These are phyloP conservation scores for Agrotis puta DNA, from an alignment of 2,888 invertebrate genomes.

Conservation along the genomic window DNA sequence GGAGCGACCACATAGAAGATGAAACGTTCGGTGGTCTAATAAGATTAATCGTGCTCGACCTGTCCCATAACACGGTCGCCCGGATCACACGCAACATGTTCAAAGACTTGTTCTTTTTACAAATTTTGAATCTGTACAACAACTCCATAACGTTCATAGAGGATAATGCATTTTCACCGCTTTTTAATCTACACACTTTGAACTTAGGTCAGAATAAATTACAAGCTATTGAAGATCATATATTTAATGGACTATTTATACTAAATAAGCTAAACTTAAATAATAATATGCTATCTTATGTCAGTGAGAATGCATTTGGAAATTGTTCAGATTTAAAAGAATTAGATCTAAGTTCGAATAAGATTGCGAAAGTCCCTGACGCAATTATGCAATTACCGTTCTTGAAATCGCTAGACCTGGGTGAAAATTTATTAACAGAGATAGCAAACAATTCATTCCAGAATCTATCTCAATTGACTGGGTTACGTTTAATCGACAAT, in stretches of 20 bases:
- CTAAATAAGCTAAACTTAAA: conserved; percentile 96
- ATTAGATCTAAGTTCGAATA: conserved; percentile 96
- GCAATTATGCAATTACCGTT: conserved; percentile 95
- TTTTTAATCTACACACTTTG: conserved; percentile 97
- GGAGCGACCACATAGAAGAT: conserved; percentile 96
- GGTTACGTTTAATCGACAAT: conserved; percentile 97
- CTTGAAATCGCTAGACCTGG: conserved; percentile 97
- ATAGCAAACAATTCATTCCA: conserved; percentile 96
- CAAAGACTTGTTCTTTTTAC: conserved; percentile 96
- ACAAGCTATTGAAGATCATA: conserved; percentile 94
- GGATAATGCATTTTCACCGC: conserved; percentile 96
- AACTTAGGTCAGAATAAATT: conserved; percentile 97
- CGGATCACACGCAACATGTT: conserved; percentile 95
- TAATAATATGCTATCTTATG: conserved; percentile 94
- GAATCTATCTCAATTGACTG: conserved; percentile 96
- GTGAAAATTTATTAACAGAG: conserved; percentile 96
- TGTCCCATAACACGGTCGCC: conserved; percentile 95
- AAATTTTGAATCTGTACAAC: conserved; percentile 96
- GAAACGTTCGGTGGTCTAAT: conserved; percentile 96
- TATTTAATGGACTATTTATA: conserved; percentile 96
- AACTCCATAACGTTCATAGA: conserved; percentile 96
- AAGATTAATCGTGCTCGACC: conserved; percentile 95
- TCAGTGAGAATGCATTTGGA: conserved; percentile 95
- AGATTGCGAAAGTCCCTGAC: conserved; percentile 95
- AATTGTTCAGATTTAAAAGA: conserved; percentile 97